A percentile compares a stretch with the other conserved stretches of the same genome.
Conservation (phyloP, 2,113 vertebrate genomes). For the Hyperopisus bebe region DNA sequence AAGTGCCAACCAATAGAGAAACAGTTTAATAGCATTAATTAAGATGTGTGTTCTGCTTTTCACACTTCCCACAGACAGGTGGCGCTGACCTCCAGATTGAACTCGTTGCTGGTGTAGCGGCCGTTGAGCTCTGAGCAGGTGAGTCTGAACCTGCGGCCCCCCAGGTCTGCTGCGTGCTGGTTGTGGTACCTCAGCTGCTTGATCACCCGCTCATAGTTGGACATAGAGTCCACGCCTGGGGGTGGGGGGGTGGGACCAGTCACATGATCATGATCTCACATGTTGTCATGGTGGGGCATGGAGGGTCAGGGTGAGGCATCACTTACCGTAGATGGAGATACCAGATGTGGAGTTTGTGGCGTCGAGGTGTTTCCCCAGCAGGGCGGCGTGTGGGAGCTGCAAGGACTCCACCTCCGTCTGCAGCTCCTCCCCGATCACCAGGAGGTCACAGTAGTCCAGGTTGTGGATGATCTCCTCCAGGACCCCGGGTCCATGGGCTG, state of each 20-base stretch:
- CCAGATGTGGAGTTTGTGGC: slow-evolving; percentile 91
- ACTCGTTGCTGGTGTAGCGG: slow-evolving; percentile 90
- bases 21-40: background rate
- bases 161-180: slow-evolving; percentile 58
- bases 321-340: slow-evolving; percentile 87
- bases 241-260: background rate
- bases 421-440: slow-evolving; percentile 82
- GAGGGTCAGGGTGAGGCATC: background rate
- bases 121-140: slow-evolving; percentile 94
- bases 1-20: background rate
- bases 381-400: slow-evolving; percentile 64
- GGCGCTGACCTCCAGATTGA: slow-evolving; percentile 77
- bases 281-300: background rate
- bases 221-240: slow-evolving; percentile 87
- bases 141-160: slow-evolving; percentile 74
- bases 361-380: slow-evolving; percentile 82
- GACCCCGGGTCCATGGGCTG: slow-evolving; percentile 60
- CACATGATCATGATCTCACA: background rate
- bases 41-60: background rate
- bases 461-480: slow-evolving; percentile 87
- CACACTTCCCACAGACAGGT: background rate
- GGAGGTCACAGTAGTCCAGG: slow-evolving; percentile 91
- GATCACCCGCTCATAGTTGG: slow-evolving; percentile 82
- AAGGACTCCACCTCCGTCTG: slow-evolving; percentile 75
- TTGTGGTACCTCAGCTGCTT: slow-evolving; percentile 75